phyloP scores from a whole-genome alignment of 2,113 vertebrate species.

The Strix aluco region DNA sequence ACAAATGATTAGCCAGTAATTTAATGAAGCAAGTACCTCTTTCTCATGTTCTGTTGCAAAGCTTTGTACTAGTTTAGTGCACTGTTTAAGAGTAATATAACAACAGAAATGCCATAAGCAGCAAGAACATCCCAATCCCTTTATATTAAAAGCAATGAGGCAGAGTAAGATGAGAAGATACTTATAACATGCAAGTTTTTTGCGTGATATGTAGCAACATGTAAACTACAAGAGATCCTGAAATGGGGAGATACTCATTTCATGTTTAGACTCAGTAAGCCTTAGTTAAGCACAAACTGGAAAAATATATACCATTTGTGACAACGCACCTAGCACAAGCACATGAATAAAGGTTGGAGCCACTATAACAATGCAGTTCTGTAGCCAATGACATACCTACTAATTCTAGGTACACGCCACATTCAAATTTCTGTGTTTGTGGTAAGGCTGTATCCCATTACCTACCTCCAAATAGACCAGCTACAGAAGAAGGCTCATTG shows the following conservation, averaged over 20 bases:
- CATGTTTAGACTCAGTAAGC: neutral
- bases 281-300: neutral
- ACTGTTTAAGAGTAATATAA: neutral
- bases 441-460: slow-evolving; percentile 18
- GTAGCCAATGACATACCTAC: neutral
- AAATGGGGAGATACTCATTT: slow-evolving; percentile 63
- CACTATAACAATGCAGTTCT: neutral
- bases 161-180: neutral
- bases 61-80: neutral
- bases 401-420: neutral
- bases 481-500: slow-evolving; percentile 83
- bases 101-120: neutral
- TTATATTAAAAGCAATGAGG: neutral
- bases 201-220: neutral
- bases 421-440: neutral
- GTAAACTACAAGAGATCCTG: neutral
- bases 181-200: neutral
- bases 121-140: neutral
- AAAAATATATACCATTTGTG: neutral
- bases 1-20: neutral
- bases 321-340: slow-evolving; percentile 1
- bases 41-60: neutral
- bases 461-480: slow-evolving; percentile 89
- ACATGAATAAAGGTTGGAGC: neutral
- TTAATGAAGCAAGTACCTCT: neutral